Evolutionary conservation across 2,113 vertebrate genomes (phyloP), one percentile per base, ranked within the genome.

Genomic region (Carassius auratus): DNA sequence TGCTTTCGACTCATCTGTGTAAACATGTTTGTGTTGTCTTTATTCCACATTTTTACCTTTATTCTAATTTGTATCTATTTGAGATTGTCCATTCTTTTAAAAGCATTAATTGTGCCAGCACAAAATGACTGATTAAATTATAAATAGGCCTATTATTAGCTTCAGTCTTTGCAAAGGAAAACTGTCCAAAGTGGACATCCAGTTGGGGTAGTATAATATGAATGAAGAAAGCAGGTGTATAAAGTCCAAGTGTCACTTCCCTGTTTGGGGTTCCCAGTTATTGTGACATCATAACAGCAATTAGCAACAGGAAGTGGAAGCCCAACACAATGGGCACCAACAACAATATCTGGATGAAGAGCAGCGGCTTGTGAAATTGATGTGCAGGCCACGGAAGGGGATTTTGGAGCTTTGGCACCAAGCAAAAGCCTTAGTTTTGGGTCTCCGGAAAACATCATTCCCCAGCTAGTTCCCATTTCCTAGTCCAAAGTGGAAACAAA

Each of bases 231-330:
- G 5, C 84, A 88, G 76, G 75, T 86, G 84, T 62, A n/a, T 30
- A 26, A 38, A 17, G 30, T 23, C 52, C 42, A 0, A n/a, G 50
- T 26, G 30, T 81, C 50, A 66, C 69, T 86, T 76, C 77, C 84
- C 69, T 48, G 52, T 13, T 55, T n/a, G 33, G 3, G 8, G 66
- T 45, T 77, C 45, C 81, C 76, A 83, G 78, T 88, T 87, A 89
- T 90, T 89, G 69, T 19, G 73, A 87, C 90, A 86, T 85, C 85
- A 86, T 85, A 78, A 45, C 48, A 86, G 81, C 85, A 8, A 86
- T 92, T 85, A 85, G 73, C 77, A 75, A 14, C 30, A 89, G 93
- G 93, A 94, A 93, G 90, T 74, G 81, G 52, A 78, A 64, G 21
- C 68, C 14, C 50, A 10, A 92, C 61, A 94, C 92, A 94, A 92